Evolutionary conservation across 2,888 invertebrate genomes (phyloP), one percentile per base, ranked within the genome.

Genomic region (Hypomecis atomaria): DNA sequence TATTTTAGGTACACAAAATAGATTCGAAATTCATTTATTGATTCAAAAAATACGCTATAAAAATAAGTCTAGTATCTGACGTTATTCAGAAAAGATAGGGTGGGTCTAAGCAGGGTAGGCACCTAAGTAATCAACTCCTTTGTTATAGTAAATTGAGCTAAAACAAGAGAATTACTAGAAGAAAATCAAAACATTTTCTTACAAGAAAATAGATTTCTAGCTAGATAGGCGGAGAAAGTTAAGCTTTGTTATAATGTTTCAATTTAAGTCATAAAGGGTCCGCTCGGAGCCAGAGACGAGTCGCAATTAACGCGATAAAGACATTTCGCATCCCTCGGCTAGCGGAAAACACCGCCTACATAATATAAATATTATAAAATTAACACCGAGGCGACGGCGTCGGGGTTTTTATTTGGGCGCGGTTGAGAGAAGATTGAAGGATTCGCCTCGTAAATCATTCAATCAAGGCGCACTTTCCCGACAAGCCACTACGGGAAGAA

Each of bases 281-380:
- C 68, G 65, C 74, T 73, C 66, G 71, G 70, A 73, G 74, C 73
- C 74, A 66, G 75, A 78, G 75, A 74, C 74, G 76, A 71, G 71
- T 74, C 70, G 78, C 79, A 85, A 84, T 87, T 85, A 86, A 82
- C 79, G 71, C 74, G 77, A 86, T 87, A 81, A 84, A 87, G 84
- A 83, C 84, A 82, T 86, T 85, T 77, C 70, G 74, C 77, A 76
- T 77, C 78, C 79, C 76, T 78, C 65, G 74, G 74, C 77, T 75
- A 75, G 74, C 76, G 73, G 78, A 83, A 85, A 84, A 82, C 81
- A 85, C 83, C 74, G 71, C 74, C 76, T 76, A 76, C 81, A 82
- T 77, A 78, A 82, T 84, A 85, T 84, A 83, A 81, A 83, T 85
- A 81, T 80, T 76, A 74, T 67, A 69, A 70, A 75, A 79, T 82